These are phyloP conservation scores for Parazoanthus swiftii DNA, from an alignment of 92 coral and sea anemone genomes.

Conservation along the genomic window DNA sequence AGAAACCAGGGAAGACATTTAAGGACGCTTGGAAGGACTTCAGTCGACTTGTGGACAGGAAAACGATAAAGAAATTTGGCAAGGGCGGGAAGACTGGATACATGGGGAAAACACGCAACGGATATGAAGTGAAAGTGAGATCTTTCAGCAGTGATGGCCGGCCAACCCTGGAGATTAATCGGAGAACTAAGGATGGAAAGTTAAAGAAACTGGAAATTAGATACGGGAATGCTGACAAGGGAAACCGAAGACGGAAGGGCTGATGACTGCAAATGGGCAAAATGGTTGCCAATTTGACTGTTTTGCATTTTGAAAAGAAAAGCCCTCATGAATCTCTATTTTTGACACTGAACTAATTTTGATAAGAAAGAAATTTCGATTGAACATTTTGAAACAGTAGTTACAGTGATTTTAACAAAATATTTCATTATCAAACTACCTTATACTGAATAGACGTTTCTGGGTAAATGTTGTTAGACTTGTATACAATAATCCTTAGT, in stretches of 20 bases:
- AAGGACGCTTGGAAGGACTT: conserved; percentile 40
- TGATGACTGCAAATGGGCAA: background rate
- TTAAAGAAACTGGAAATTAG: conserved; percentile 24
- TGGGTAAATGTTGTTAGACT: no score
- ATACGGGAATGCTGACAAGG: conserved; percentile 20
- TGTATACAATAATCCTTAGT: no score
- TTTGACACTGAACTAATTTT: no score
- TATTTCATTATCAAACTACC: no score
- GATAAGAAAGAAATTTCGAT: no score
- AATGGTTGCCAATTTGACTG: background rate
- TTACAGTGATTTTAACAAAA: no score
- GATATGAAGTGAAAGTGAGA: conserved; percentile 35
- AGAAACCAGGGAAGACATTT: conserved; percentile 26
- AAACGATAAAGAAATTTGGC: conserved; percentile 22
- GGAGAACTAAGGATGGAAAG: background rate
- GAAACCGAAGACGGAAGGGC: conserved; percentile 10
- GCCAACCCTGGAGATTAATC: conserved; percentile 32
- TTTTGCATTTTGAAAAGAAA: no score
- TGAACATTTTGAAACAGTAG: no score
- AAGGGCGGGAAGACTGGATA: conserved; percentile 6
- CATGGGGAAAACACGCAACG: conserved; percentile 39
- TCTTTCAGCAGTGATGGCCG: conserved; percentile 40
- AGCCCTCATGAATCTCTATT: no score
- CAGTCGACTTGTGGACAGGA: conserved; percentile 27
- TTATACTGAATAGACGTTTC: no score